Base-by-base conservation (phyloP, 1,140 invertebrate genomes). In the Neodiprion pinetum region DNA sequence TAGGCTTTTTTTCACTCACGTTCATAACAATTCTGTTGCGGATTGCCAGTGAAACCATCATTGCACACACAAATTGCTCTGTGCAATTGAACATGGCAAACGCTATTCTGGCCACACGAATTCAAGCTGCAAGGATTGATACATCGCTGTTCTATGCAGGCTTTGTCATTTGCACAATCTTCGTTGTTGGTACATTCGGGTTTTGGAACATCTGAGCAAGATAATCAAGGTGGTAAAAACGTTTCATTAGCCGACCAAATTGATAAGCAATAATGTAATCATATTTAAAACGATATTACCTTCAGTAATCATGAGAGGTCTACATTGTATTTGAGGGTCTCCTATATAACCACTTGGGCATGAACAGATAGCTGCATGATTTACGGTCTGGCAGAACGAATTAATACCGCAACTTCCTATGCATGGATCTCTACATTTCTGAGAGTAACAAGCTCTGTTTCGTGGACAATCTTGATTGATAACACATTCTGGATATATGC, bases 401-500 rank as follows among this genome's bases (percentile, higher is more conserved):
- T 97, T 97, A 0, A 96, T 80, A 65, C 96, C 96, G 80, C 95
- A 97, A 61, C 94, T 91, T 77, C 93, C 93, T 66, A 93, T 88
- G 78, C 95, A 96, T 48, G 95, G 95, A 87, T 96, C 94, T 75
- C 91, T 88, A 81, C 96, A 97, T 86, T 95, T 95, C 78, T 94
- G 93, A 48, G 91, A 92, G 76, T 94, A 93, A 83, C 96, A 97
- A 0, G 95, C 92, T 72, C 93, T 92, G 79, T 96, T 92, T 68
- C 94, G 90, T 0, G 94, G 90, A 88, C 96, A 97, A 77, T 96
- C 95, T 67, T 93, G 92, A 81, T 96, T 96, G 48, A 95, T 94
- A 10, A 96, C 88, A 87, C 96, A 96, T 86, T 96, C 95, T 1
- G 95, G 94, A 87, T 97, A 97, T 8, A 90, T 90, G 82, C 96